These are phyloP conservation scores for Candidula unifasciata DNA, from an alignment of 2,888 invertebrate genomes.

Conservation along the genomic window DNA sequence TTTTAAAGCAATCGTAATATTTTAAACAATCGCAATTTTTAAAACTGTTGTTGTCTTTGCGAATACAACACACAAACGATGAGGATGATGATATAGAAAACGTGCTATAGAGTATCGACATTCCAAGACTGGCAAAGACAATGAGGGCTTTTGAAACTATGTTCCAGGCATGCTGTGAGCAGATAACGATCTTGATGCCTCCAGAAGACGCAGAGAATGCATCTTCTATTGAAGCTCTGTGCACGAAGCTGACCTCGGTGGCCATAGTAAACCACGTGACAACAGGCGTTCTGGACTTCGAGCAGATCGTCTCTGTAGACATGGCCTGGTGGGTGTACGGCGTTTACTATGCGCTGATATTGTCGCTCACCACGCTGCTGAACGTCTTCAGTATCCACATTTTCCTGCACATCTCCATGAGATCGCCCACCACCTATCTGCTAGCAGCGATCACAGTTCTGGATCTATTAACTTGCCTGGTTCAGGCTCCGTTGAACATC, in stretches of 20 bases:
- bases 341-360: not conserved
- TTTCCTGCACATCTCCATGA: not conserved
- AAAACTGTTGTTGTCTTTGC: too few relatives aligned
- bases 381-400: conserved; percentile 21
- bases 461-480: conserved; percentile 34
- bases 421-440: conserved; percentile 30
- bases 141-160: conserved; percentile 39
- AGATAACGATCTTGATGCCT: not conserved
- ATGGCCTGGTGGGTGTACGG: conserved; percentile 40
- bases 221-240: not conserved
- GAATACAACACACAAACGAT: too few relatives aligned
- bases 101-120: not conserved
- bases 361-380: conserved; percentile 8
- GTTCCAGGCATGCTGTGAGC: not conserved
- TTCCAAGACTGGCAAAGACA: not conserved
- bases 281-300: conserved; percentile 32
- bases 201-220: not conserved
- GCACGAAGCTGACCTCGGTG: not conserved
- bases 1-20: too few relatives aligned
- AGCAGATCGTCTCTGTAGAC: not conserved
- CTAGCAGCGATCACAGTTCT: conserved; percentile 21
- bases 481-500: conserved; percentile 5
- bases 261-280: not conserved
- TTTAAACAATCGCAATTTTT: too few relatives aligned
- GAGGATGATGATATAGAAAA: too few relatives aligned